Conservation (phyloP, 2,113 vertebrate species). For the Seriola dumerili region DNA sequence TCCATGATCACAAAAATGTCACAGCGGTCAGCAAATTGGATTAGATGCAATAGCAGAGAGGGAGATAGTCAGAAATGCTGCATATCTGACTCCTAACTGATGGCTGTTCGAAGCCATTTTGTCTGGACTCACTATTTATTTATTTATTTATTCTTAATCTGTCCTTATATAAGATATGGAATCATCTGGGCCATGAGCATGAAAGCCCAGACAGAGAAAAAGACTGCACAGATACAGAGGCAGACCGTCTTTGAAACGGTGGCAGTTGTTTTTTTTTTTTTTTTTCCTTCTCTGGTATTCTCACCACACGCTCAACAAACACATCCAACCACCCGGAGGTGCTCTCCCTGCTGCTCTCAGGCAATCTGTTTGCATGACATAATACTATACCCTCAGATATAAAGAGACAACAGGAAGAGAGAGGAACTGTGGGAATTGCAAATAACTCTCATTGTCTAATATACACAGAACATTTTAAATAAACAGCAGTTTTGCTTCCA, state of each 20-base stretch:
- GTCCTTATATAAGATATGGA: slow-evolving; percentile 55
- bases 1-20: slow-evolving; percentile 67
- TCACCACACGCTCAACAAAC: slow-evolving; percentile 61
- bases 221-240: slow-evolving; percentile 22
- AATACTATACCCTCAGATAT: slow-evolving; percentile 28
- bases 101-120: slow-evolving; percentile 53
- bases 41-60: slow-evolving; percentile 43
- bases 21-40: slow-evolving; percentile 72
- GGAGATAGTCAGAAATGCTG: slow-evolving; percentile 33
- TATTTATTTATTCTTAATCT: slow-evolving; percentile 58
- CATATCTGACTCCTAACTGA: slow-evolving; percentile 47
- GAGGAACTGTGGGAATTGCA: slow-evolving; percentile 21
- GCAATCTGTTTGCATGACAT: slow-evolving; percentile 50
- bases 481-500: slow-evolving; percentile 1
- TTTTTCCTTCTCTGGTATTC: slow-evolving; percentile 19
- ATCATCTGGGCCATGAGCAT: slow-evolving; percentile 50
- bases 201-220: slow-evolving; percentile 42
- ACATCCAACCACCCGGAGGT: slow-evolving; percentile 51
- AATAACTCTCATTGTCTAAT: slow-evolving; percentile 16
- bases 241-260: slow-evolving; percentile 39
- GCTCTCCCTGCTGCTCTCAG: slow-evolving; percentile 29
- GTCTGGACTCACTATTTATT: background rate
- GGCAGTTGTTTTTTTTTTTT: slow-evolving; percentile 12
- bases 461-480: slow-evolving; percentile 6
- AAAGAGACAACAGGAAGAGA: slow-evolving; percentile 30